Evolutionary conservation across 1,140 invertebrate genomes (phyloP), one percentile per base, ranked within the genome.

Genomic region (Hypsibius dujardini): DNA sequence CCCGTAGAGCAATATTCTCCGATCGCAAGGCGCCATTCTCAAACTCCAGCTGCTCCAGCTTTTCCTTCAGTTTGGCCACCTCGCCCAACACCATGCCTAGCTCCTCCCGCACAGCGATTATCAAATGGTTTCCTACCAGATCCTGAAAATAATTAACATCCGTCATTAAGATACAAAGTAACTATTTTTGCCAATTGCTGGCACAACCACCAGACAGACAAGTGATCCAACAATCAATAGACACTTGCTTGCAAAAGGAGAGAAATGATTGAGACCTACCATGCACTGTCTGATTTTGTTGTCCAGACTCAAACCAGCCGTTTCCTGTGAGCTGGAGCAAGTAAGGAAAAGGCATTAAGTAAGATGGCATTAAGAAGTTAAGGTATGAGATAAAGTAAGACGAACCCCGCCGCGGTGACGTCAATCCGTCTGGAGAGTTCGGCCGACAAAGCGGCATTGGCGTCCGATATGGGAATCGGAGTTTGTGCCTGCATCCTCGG

Each of bases 111-210:
- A 56, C 50, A 7, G 50, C 50, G 7, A 56, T 56, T 56, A 56
- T 56, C 50, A 56, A n/a, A 56, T 56, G 50, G 50, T 56, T 56
- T 56, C 50, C 50, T n/a, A 56, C 50, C n/a, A 56, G 50, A 56
- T 56, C 50, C 50, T 56, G n/a, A n/a, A 56, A 56, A n/a, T 12
- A n/a, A 56, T 56, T 12, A 56, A 56, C 7, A 28, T 28, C 28
- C 28, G 28, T 28, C 28, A 28, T 28, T 28, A 28, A 28, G 28
- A 28, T 28, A 28, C 28, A 28, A 28, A 28, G 28, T 28, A 28
- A 28, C 28, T 28, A 28, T 28, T 28, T 28, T 28, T 28, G 28
- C 28, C 28, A 28, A 28, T 28, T 28, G 28, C 28, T 28, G 28
- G 28, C 28, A 28, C 28, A 28, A 28, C 28, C 28, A 28, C 28